These are phyloP conservation scores for Poecilia velifera DNA, from an alignment of 2,797 vertebrate species.

Conservation along the genomic window DNA sequence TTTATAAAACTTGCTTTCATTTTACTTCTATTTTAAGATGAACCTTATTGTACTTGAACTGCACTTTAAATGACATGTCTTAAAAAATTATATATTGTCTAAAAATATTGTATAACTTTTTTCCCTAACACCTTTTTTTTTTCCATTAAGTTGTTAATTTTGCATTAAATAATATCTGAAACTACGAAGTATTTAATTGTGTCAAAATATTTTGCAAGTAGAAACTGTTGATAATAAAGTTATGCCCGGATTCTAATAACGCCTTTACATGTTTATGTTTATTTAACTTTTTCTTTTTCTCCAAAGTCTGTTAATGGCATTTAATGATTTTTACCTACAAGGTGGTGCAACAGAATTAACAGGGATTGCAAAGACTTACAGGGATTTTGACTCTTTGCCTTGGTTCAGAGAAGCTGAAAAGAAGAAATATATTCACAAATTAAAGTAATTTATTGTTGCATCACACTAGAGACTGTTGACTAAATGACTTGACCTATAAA, in stretches of 20 bases:
- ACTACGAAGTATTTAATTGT: conserved; percentile 32
- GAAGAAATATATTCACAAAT: neutral
- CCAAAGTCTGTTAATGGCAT: conserved; percentile 1
- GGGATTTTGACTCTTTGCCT: neutral
- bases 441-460: neutral
- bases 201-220: conserved; percentile 33
- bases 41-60: conserved; percentile 42
- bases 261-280: conserved; percentile 31
- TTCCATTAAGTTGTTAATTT: conserved; percentile 29
- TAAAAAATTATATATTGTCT: conserved; percentile 44
- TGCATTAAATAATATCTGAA: conserved; percentile 29
- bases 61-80: conserved; percentile 49
- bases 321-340: neutral
- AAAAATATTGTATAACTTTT: conserved; percentile 26
- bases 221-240: conserved; percentile 54
- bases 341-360: neutral
- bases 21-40: conserved; percentile 21
- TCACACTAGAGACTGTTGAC: neutral
- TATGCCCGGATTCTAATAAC: conserved; percentile 17
- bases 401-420: neutral
- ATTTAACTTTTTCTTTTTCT: conserved; percentile 7
- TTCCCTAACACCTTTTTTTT: conserved; percentile 37
- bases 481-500: neutral
- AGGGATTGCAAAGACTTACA: neutral
- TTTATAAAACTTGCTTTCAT: conserved; percentile 27